Evolutionary conservation across 64 coral and sea anemone genomes (phyloP).

Genomic region (Montipora foliosa): DNA sequence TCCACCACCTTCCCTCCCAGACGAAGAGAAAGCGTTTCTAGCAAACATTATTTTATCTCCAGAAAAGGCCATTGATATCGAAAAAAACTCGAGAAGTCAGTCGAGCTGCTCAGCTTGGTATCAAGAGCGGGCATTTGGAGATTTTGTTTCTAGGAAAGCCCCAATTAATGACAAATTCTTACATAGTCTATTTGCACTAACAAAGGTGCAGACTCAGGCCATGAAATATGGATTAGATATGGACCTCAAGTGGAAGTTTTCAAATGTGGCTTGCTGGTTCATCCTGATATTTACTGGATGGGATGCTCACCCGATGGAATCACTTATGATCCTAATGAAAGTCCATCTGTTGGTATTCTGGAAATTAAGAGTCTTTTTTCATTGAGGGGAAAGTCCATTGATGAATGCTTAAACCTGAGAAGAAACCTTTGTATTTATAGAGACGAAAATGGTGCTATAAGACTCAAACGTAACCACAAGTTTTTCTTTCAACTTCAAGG

Average conservation of each 20-base stretch:
- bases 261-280: conserved; percentile 71
- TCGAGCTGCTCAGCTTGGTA: no score
- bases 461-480: no score
- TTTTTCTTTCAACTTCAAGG: background rate
- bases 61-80: no score
- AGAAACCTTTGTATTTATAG: conserved; percentile 29
- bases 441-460: conserved; percentile 33
- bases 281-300: conserved; percentile 1
- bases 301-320: conserved; percentile 52
- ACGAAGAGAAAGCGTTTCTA: no score
- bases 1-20: no score
- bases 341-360: background rate
- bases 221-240: conserved; percentile 58
- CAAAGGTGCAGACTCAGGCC: conserved; percentile 48
- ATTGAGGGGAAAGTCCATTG: no score
- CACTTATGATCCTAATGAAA: conserved; percentile 56
- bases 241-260: conserved; percentile 38
- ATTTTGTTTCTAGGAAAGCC: no score
- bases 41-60: no score
- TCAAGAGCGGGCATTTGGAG: no score
- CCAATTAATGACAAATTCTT: no score
- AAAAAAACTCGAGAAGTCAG: no score
- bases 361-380: no score
- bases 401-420: background rate
- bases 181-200: conserved; percentile 29